Conservation (phyloP, 2,888 invertebrate species). For the Caenorhabditis afra region DNA sequence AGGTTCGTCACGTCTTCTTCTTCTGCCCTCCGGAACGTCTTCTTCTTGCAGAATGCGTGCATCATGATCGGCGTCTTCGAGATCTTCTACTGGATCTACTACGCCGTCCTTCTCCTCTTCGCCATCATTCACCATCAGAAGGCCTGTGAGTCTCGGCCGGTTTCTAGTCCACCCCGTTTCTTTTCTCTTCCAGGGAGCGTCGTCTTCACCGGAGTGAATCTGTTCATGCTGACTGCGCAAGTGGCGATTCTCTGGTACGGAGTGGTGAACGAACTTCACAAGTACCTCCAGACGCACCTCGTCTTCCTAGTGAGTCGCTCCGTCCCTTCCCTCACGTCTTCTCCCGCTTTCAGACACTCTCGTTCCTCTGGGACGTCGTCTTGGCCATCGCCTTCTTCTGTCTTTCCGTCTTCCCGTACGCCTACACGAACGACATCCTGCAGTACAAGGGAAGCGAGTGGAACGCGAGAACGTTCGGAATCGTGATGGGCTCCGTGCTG, state of each 20-base stretch:
- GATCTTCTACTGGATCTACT: constrained; percentile 66
- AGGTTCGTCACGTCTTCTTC: no score
- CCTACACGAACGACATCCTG: constrained; percentile 57
- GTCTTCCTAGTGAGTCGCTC: constrained; percentile 54
- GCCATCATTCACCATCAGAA: constrained; percentile 63
- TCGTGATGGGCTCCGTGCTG: constrained; percentile 62
- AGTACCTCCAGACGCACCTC: constrained; percentile 61
- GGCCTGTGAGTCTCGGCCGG: constrained; percentile 55
- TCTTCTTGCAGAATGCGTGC: constrained; percentile 58
- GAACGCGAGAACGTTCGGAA: constrained; percentile 61
- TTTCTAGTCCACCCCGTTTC: not conserved
- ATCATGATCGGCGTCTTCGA: constrained; percentile 61
- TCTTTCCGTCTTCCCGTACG: constrained; percentile 60
- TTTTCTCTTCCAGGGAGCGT: constrained; percentile 60
- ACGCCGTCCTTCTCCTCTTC: constrained; percentile 60
- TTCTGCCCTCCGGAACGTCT: no score
- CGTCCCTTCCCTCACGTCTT: not conserved
- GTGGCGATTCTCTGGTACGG: constrained; percentile 57
- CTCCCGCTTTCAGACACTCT: constrained; percentile 55
- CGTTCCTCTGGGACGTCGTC: constrained; percentile 60
- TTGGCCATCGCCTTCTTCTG: constrained; percentile 58
- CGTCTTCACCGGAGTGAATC: constrained; percentile 63
- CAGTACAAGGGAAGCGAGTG: constrained; percentile 66
- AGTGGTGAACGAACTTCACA: constrained; percentile 57
- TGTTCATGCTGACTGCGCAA: constrained; percentile 62